Conservation (phyloP, 1,140 invertebrate species). For the Aphaenogaster floridana region DNA sequence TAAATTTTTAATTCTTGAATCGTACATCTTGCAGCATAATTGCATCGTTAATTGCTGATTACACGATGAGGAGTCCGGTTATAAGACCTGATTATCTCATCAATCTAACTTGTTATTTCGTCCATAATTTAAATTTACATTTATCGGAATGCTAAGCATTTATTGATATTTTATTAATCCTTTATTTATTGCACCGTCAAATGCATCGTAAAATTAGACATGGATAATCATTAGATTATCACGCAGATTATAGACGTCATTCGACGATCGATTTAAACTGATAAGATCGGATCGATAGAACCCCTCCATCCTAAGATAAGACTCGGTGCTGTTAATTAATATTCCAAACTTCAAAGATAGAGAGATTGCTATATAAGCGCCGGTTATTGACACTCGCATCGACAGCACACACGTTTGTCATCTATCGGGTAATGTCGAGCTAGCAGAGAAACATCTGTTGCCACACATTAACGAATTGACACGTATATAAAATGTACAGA, state of each 20-base stretch:
- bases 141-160: background rate
- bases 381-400: slow-evolving; percentile 10
- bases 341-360: background rate
- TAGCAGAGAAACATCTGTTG: slow-evolving; percentile 4
- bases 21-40: background rate
- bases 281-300: slow-evolving; percentile 3
- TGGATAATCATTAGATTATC: background rate
- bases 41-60: slow-evolving; percentile 25
- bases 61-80: background rate
- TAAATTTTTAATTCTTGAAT: background rate
- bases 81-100: slow-evolving; percentile 22
- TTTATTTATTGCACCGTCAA: background rate
- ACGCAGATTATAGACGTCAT: background rate
- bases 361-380: background rate
- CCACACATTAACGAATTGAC: background rate
- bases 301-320: background rate
- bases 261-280: background rate
- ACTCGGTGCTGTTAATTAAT: slow-evolving; percentile 27
- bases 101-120: slow-evolving; percentile 12
- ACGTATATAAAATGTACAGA: background rate
- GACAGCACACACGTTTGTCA: background rate
- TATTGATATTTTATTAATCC: background rate
- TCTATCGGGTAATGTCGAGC: background rate
- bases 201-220: background rate
- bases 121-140: slow-evolving; percentile 9